Percentiles rank a stretch among this genome's conserved stretches.
phyloP scores from a whole-genome alignment of 2,113 vertebrate species.

The Rhineura floridana region DNA sequence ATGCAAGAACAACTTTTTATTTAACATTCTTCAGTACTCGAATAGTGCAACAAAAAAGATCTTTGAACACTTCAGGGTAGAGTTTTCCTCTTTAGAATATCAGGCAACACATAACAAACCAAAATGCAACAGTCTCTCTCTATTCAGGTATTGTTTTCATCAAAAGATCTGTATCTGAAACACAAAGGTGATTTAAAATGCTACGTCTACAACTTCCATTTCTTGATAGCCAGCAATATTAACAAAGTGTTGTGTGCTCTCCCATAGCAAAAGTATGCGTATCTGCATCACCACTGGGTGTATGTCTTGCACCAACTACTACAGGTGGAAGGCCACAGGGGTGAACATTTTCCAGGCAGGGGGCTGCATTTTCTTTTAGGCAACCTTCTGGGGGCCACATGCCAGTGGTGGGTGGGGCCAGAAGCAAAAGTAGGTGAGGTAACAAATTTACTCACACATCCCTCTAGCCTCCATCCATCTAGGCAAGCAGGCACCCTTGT shows the following conservation, averaged over 20 bases:
- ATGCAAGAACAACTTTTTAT: constrained; percentile 2
- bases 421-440: too few relatives aligned
- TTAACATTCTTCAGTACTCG: neutral
- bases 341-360: neutral
- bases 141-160: neutral
- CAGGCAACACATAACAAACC: neutral
- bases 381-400: too few relatives aligned
- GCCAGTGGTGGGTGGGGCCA: too few relatives aligned
- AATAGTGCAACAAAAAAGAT: neutral
- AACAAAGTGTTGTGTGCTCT: neutral
- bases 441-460: too few relatives aligned
- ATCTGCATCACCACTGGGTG: neutral
- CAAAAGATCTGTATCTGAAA: neutral
- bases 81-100: neutral
- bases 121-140: neutral
- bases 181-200: too few relatives aligned
- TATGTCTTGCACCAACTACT: too few relatives aligned
- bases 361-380: neutral
- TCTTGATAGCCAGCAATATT: neutral
- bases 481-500: too few relatives aligned
- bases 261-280: neutral
- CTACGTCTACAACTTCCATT: neutral
- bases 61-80: neutral
- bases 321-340: neutral
- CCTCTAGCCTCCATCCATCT: too few relatives aligned